These are phyloP conservation scores for Sceloporus tristichus DNA, from an alignment of 2,113 vertebrate genomes.

Conservation along the genomic window DNA sequence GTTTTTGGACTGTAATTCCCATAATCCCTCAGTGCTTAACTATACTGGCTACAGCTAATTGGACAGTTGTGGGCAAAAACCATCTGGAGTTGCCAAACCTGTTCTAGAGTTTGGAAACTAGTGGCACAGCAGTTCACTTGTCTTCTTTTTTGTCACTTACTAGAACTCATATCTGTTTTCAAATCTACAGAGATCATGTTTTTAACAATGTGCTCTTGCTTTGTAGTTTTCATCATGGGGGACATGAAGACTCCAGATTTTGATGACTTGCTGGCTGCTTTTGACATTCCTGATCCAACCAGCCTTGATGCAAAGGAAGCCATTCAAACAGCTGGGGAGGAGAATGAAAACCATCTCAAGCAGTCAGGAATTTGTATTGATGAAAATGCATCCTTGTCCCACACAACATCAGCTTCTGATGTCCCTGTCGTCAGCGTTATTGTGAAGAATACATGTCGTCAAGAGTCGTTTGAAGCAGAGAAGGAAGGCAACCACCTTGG, in stretches of 20 bases:
- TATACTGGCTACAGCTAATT: background rate
- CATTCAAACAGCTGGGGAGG: constrained; percentile 87
- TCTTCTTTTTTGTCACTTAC: background rate
- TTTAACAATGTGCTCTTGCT: constrained; percentile 43
- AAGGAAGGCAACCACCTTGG: constrained; percentile 82
- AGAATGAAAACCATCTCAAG: constrained; percentile 88
- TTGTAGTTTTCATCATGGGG: constrained; percentile 90
- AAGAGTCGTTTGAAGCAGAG: constrained; percentile 88
- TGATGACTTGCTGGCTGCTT: constrained; percentile 97
- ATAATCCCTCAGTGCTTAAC: too few species aligned
- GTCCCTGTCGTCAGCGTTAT: constrained; percentile 93
- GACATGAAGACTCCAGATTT: constrained; percentile 99
- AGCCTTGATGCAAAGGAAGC: constrained; percentile 95
- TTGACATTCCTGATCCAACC: constrained; percentile 97
- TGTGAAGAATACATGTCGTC: constrained; percentile 94
- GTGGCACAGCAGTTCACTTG: background rate
- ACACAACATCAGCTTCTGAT: constrained; percentile 80
- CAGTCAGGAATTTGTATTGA: constrained; percentile 87
- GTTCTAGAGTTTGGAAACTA: background rate
- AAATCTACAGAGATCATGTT: background rate
- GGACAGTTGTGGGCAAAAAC: background rate
- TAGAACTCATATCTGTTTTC: background rate
- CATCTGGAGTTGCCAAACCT: background rate
- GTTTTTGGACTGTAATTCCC: background rate
- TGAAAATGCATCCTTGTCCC: constrained; percentile 80